These are phyloP conservation scores for Tragelaphus eurycerus DNA, from an alignment of 2,797 vertebrate genomes.

Conservation along the genomic window DNA sequence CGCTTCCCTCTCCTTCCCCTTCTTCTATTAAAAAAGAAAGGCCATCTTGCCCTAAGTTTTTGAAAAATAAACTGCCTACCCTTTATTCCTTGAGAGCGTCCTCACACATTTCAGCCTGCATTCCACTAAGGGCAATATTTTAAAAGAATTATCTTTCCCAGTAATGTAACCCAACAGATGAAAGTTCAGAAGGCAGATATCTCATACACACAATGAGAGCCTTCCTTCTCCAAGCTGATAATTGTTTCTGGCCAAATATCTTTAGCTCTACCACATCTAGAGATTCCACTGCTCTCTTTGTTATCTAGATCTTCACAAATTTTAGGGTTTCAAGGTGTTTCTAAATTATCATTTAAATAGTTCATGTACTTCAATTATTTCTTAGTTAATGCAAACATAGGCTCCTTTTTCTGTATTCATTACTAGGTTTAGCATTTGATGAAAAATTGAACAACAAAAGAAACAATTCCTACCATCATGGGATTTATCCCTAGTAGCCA, in stretches of 20 bases:
- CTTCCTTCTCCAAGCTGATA: not conserved
- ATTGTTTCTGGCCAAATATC: not conserved
- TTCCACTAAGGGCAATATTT: not conserved
- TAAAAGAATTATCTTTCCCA: not conserved
- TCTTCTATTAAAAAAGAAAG: not conserved
- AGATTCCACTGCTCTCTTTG: rapidly evolving
- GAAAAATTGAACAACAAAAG: not conserved
- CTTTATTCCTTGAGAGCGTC: not conserved
- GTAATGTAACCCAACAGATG: rapidly evolving
- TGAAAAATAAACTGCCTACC: not conserved
- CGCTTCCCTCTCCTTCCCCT: not conserved
- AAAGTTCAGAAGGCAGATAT: not conserved
- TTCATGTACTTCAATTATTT: not conserved
- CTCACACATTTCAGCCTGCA: not conserved
- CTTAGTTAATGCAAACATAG: not conserved
- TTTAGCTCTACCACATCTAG: not conserved
- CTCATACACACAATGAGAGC: not conserved
- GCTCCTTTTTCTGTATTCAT: not conserved
- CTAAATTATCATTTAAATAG: not conserved
- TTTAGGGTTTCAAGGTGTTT: not conserved
- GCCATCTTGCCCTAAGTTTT: not conserved
- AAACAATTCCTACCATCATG: not conserved
- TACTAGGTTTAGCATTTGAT: not conserved
- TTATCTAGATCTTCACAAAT: not conserved
- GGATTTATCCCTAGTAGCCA: not conserved